Percentiles rank a stretch among this genome's conserved stretches.
Conservation (phyloP, 2,888 invertebrate species). For the Ctena decussata region DNA sequence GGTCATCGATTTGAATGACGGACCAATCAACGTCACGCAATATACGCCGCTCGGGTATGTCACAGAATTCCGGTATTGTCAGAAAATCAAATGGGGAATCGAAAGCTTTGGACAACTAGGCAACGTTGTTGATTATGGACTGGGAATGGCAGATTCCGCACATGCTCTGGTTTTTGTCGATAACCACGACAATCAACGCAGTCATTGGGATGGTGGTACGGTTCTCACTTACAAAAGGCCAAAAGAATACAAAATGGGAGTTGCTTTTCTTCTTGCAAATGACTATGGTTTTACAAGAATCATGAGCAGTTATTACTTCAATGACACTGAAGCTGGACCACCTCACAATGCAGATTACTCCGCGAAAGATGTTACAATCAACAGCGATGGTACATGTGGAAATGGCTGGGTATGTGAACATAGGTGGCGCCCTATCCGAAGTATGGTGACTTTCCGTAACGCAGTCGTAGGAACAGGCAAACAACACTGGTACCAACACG, state of each 20-base stretch:
- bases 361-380: constrained; percentile 80
- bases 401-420: constrained; percentile 86
- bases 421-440: constrained; percentile 82
- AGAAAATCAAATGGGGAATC: constrained; percentile 75
- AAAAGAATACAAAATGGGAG: constrained; percentile 88
- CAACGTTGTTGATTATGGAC: constrained; percentile 75
- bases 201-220: constrained; percentile 82
- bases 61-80: constrained; percentile 92
- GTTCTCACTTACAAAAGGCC: constrained; percentile 74
- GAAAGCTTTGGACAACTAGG: constrained; percentile 72
- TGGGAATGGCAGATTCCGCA: constrained; percentile 81
- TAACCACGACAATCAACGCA: constrained; percentile 97
- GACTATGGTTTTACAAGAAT: constrained; percentile 90
- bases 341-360: constrained; percentile 75
- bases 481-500: constrained; percentile 78
- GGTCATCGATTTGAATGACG: constrained; percentile 83
- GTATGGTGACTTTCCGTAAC: constrained; percentile 85
- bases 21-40: constrained; percentile 78
- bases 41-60: constrained; percentile 88
- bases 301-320: constrained; percentile 94
- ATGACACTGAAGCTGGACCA: constrained; percentile 72
- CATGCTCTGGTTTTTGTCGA: constrained; percentile 93
- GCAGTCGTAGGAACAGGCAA: constrained; percentile 77
- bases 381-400: constrained; percentile 79
- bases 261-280: constrained; percentile 94